These are phyloP conservation scores for Pyrrhia umbra DNA, from an alignment of 2,888 invertebrate genomes.

Conservation along the genomic window DNA sequence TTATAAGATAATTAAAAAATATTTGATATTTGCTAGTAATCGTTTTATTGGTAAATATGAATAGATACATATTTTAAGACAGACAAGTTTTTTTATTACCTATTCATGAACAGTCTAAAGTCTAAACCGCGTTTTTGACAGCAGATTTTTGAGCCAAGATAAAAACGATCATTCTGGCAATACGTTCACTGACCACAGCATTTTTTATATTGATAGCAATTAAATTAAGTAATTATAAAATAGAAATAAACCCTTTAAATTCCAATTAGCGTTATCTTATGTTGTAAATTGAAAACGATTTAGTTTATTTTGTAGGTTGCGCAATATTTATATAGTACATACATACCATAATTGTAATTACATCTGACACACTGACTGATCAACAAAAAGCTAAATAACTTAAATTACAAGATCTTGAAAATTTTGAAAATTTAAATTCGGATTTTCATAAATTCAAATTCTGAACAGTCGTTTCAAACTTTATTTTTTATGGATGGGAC, in stretches of 20 bases:
- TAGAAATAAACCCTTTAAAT: neutral
- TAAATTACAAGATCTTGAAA: too few species aligned
- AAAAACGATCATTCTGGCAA: neutral
- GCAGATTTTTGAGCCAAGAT: neutral
- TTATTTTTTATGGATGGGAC: too few species aligned
- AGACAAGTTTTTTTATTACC: neutral
- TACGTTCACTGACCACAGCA: neutral
- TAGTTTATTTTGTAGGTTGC: neutral
- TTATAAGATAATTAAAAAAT: too few species aligned
- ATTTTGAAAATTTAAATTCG: too few species aligned
- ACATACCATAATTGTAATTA: too few species aligned
- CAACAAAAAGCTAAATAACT: too few species aligned
- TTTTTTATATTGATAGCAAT: neutral
- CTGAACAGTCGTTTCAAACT: too few species aligned
- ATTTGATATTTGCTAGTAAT: too few species aligned
- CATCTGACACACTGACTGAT: too few species aligned
- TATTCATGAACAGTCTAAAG: neutral
- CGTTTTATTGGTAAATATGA: too few species aligned
- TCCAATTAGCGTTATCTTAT: conserved; percentile 15
- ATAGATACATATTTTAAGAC: too few species aligned
- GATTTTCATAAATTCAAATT: too few species aligned
- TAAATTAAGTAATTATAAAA: conserved; percentile 4
- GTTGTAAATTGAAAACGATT: conserved; percentile 19
- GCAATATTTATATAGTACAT: neutral
- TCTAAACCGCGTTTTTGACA: neutral